Evolutionary conservation across 2,113 vertebrate species (phyloP).

Genomic region (Ceyx melanurus): DNA sequence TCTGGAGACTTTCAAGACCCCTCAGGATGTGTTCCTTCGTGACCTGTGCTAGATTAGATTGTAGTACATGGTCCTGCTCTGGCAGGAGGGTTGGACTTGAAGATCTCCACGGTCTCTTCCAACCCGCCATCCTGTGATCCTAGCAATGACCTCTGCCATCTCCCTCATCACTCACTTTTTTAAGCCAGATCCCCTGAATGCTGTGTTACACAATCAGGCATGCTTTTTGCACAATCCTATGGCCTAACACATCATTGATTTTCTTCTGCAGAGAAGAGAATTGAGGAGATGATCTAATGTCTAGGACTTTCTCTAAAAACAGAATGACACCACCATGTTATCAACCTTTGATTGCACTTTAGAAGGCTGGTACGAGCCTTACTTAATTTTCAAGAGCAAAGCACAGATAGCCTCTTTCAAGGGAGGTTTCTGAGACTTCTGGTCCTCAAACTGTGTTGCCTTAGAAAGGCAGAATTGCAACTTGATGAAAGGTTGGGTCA

Average conservation of each 20-base stretch:
- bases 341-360: neutral
- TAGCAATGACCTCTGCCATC: too few relatives aligned
- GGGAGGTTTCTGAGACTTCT: neutral
- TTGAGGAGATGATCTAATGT: neutral
- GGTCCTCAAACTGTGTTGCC: neutral
- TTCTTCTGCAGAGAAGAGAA: neutral
- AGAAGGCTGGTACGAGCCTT: neutral
- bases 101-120: too few relatives aligned
- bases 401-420: neutral
- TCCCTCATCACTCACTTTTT: neutral
- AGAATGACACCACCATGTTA: neutral
- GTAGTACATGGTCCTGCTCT: too few relatives aligned
- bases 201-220: neutral
- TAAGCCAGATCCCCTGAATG: neutral
- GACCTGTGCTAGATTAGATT: too few relatives aligned
- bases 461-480: neutral
- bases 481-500: neutral
- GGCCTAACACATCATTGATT: neutral
- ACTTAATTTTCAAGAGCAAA: neutral
- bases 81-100: too few relatives aligned
- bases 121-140: too few relatives aligned
- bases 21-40: too few relatives aligned
- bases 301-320: neutral
- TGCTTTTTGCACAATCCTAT: neutral
- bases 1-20: too few relatives aligned